These are phyloP conservation scores for Carassius gibelio DNA, from an alignment of 2,113 vertebrate genomes.

Conservation along the genomic window DNA sequence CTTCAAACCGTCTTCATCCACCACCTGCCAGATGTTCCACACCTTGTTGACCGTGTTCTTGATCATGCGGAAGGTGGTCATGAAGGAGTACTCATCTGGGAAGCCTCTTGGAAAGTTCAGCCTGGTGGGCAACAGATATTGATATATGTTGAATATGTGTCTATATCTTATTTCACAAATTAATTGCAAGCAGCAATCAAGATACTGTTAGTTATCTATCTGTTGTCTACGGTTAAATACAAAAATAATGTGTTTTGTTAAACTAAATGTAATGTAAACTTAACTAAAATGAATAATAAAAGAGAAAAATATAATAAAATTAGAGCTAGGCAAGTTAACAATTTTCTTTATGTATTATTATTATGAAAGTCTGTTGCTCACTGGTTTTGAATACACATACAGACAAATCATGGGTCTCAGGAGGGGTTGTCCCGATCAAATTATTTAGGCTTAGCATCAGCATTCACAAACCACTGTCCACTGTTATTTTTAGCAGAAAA, in stretches of 20 bases:
- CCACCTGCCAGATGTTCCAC: conserved; percentile 82
- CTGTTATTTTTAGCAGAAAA: no score
- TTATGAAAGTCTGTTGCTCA: no score
- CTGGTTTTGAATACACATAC: no score
- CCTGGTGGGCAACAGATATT: conserved; percentile 58
- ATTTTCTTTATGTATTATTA: no score
- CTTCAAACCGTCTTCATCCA: conserved; percentile 76
- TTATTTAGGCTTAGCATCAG: no score
- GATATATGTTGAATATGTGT: background rate
- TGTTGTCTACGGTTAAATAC: background rate
- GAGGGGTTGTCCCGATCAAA: no score
- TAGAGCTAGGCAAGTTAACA: no score
- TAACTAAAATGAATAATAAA: background rate
- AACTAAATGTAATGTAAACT: background rate
- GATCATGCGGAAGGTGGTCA: conserved; percentile 82
- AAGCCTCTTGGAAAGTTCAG: conserved; percentile 79
- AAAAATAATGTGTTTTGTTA: background rate
- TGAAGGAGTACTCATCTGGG: conserved; percentile 81
- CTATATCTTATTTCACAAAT: background rate
- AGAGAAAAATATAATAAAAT: no score
- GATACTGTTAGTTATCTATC: background rate
- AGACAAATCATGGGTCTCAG: no score
- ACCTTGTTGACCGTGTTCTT: conserved; percentile 80
- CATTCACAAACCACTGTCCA: no score
- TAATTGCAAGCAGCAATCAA: background rate